Percentiles rank a stretch among this genome's conserved stretches.
Conservation (phyloP, 1,140 invertebrate species). For the Camponotus floridanus region DNA sequence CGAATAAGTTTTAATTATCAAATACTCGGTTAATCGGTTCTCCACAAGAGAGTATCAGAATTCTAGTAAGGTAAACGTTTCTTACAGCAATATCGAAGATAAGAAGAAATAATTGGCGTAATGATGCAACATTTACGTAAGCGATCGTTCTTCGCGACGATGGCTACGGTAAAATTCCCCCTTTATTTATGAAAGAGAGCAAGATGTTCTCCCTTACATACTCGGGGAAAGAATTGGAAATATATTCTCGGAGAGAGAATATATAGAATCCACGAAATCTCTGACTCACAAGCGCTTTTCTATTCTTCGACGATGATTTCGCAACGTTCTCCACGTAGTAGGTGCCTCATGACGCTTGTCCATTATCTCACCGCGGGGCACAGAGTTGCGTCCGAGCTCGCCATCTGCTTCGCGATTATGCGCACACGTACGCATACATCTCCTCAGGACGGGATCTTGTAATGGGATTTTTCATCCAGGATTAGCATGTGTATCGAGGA, state of each 20-base stretch:
- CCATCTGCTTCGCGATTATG: constrained; percentile 40
- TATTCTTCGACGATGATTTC: constrained; percentile 49
- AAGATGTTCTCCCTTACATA: neutral
- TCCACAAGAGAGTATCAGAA: neutral
- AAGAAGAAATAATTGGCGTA: constrained; percentile 35
- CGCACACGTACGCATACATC: neutral
- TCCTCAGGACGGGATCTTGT: constrained; percentile 24
- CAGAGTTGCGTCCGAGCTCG: constrained; percentile 30
- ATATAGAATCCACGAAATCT: constrained; percentile 33
- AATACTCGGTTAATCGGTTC: neutral
- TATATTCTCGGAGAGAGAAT: constrained; percentile 3
- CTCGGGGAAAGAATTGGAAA: neutral
- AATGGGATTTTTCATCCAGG: neutral
- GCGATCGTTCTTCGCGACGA: neutral
- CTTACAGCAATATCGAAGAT: constrained; percentile 41
- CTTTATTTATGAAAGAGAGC: constrained; percentile 25
- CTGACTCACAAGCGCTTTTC: constrained; percentile 45
- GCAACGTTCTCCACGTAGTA: constrained; percentile 54
- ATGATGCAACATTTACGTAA: constrained; percentile 48
- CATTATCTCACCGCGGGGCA: constrained; percentile 51
- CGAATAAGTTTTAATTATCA: neutral
- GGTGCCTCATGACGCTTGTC: constrained; percentile 49
- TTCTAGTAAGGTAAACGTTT: neutral
- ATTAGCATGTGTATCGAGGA: neutral
- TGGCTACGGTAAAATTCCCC: neutral